phyloP scores from a whole-genome alignment of 2,888 invertebrate genomes.

The Hydriomena furcata region DNA sequence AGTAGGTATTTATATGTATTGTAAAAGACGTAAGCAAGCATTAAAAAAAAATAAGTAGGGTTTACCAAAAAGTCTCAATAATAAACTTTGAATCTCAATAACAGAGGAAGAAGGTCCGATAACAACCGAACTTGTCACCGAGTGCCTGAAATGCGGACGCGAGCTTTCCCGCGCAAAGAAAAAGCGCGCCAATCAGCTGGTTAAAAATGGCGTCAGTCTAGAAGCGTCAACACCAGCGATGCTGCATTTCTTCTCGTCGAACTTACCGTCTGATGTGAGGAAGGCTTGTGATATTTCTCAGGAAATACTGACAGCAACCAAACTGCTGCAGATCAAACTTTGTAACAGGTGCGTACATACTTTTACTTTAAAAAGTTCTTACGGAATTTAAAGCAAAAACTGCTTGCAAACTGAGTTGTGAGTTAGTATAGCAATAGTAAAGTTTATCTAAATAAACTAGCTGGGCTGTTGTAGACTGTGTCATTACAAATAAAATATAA shows the following conservation, averaged over 20 bases:
- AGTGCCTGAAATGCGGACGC: slow-evolving; percentile 64
- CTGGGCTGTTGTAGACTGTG: background rate
- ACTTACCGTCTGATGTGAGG: slow-evolving; percentile 56
- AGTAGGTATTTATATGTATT: too few relatives aligned
- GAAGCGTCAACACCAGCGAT: slow-evolving; percentile 62
- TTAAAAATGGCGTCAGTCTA: slow-evolving; percentile 59
- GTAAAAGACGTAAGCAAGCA: too few relatives aligned
- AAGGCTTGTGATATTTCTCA: slow-evolving; percentile 64
- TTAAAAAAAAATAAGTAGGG: too few relatives aligned
- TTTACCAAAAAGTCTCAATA: too few relatives aligned
- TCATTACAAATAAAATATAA: too few relatives aligned
- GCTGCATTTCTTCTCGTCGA: slow-evolving; percentile 67
- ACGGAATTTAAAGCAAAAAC: too few relatives aligned
- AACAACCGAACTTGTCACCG: slow-evolving; percentile 81
- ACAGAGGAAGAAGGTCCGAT: slow-evolving; percentile 78
- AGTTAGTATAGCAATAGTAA: too few relatives aligned
- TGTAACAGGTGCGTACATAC: slow-evolving; percentile 52
- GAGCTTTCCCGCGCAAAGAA: slow-evolving; percentile 61
- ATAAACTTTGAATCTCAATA: background rate
- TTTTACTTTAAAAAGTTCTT: background rate
- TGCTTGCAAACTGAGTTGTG: too few relatives aligned
- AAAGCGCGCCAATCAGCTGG: slow-evolving; percentile 63
- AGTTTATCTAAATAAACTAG: too few relatives aligned
- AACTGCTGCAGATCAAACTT: slow-evolving; percentile 69
- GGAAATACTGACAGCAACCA: slow-evolving; percentile 70